phyloP scores from a whole-genome alignment of 2,888 invertebrate species.

The Conomelus anceps region DNA sequence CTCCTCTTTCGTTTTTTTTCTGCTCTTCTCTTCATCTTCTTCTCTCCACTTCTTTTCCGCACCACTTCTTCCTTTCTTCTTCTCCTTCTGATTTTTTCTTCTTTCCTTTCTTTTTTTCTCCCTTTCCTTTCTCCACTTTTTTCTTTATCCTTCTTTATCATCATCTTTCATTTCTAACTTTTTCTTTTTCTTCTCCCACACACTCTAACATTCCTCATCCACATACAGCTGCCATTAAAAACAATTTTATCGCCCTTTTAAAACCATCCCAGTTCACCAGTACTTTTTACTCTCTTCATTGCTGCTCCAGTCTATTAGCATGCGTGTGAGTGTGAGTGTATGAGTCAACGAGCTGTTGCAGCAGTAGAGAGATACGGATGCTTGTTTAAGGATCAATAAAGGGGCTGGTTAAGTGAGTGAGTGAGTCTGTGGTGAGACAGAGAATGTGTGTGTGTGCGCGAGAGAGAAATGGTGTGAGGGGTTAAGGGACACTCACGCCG shows the following conservation, averaged over 20 bases:
- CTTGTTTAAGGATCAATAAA: not conserved
- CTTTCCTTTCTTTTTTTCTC: too few relatives aligned
- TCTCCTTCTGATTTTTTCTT: too few relatives aligned
- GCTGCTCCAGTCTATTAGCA: not conserved
- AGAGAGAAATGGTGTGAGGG: not conserved
- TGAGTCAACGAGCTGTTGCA: not conserved
- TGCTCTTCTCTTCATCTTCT: constrained; percentile 15
- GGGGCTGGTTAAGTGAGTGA: too few relatives aligned
- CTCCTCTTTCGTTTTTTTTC: not conserved
- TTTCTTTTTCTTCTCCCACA: constrained; percentile 13
- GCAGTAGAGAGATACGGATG: not conserved
- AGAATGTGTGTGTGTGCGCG: too few relatives aligned
- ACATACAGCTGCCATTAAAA: not conserved
- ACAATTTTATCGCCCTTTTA: not conserved
- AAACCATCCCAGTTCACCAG: not conserved
- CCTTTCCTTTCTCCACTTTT: not conserved
- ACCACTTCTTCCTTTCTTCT: too few relatives aligned
- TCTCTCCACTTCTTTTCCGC: too few relatives aligned
- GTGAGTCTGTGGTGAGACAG: too few relatives aligned
- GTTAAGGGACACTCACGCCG: not conserved
- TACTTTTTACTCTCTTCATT: not conserved
- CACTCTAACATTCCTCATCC: constrained; percentile 13
- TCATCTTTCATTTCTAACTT: too few relatives aligned
- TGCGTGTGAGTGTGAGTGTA: not conserved
- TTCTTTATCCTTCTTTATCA: not conserved